Percentiles rank a stretch among this genome's conserved stretches.
Evolutionary conservation across 2,113 vertebrate species (phyloP).

Genomic region (Syrmaticus mikado): DNA sequence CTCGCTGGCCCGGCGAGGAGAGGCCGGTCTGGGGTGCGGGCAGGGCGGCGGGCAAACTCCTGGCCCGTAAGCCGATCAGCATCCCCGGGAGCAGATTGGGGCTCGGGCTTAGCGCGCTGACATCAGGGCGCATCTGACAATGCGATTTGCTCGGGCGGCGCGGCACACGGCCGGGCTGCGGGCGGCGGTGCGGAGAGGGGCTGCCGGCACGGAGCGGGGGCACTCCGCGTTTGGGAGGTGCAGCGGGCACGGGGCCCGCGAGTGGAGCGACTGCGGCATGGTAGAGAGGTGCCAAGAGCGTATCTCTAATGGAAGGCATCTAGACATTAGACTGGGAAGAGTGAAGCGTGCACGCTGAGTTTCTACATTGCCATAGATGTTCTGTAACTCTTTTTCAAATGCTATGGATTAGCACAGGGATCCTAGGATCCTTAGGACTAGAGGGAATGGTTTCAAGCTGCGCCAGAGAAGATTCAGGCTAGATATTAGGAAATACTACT

Average conservation of each 20-base stretch:
- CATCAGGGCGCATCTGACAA: constrained; percentile 40
- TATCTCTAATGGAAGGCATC: background rate
- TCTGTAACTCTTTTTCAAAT: background rate
- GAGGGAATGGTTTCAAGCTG: too few relatives aligned
- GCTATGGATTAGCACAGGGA: background rate
- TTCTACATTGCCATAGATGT: background rate
- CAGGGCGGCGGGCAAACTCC: constrained; percentile 59
- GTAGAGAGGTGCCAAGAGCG: background rate
- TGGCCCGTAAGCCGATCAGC: constrained; percentile 85
- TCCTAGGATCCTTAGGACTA: too few relatives aligned
- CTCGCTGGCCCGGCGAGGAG: too few relatives aligned
- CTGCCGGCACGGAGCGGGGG: background rate
- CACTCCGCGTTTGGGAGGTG: too few relatives aligned
- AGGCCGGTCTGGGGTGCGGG: background rate
- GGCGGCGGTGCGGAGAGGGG: too few relatives aligned
- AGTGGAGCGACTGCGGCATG: background rate
- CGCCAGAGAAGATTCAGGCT: too few relatives aligned
- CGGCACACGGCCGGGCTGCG: background rate
- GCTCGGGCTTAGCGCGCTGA: constrained; percentile 53
- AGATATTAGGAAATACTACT: too few relatives aligned
- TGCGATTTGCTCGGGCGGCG: background rate
- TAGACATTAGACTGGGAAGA: background rate
- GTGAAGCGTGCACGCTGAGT: background rate
- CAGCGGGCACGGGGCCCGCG: too few relatives aligned
- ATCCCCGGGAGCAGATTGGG: constrained; percentile 55